phyloP scores from a whole-genome alignment of 1,140 invertebrate genomes.

The Lepidostoma basale region DNA sequence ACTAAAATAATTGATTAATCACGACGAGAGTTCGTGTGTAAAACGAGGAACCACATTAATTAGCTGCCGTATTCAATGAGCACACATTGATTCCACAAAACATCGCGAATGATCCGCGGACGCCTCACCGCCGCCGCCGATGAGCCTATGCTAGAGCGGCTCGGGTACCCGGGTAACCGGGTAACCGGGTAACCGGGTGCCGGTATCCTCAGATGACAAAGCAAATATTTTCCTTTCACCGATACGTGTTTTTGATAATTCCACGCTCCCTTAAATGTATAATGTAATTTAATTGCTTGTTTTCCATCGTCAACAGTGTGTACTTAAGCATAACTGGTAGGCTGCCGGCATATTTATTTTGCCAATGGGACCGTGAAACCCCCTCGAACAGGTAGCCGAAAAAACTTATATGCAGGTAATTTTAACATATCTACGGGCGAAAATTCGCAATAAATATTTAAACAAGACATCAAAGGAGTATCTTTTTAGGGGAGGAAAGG shows the following conservation, averaged over 20 bases:
- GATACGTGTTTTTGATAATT: not conserved
- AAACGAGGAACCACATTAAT: too few relatives aligned
- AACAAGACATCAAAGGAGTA: conserved; percentile 45
- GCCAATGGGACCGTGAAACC: not conserved
- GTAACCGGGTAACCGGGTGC: too few relatives aligned
- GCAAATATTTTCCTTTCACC: not conserved
- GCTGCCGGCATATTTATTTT: not conserved
- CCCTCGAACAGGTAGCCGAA: not conserved
- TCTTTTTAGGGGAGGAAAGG: conserved; percentile 22
- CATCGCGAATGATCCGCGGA: too few relatives aligned
- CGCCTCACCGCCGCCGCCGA: too few relatives aligned
- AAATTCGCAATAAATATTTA: conserved; percentile 47
- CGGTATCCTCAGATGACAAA: not conserved
- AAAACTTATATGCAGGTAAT: conserved; percentile 42
- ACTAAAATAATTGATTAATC: too few relatives aligned
- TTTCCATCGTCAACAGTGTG: not conserved
- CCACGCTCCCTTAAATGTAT: not conserved
- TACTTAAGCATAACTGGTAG: conserved; percentile 2
- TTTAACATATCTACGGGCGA: conserved; percentile 31
- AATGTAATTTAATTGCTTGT: not conserved
- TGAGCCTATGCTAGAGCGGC: too few relatives aligned
- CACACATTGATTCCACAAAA: too few relatives aligned
- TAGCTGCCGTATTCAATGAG: too few relatives aligned
- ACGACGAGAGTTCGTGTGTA: too few relatives aligned
- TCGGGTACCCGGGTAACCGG: too few relatives aligned